Evolutionary conservation across 2,888 invertebrate species (phyloP).

Genomic region (Julus scandinavius): DNA sequence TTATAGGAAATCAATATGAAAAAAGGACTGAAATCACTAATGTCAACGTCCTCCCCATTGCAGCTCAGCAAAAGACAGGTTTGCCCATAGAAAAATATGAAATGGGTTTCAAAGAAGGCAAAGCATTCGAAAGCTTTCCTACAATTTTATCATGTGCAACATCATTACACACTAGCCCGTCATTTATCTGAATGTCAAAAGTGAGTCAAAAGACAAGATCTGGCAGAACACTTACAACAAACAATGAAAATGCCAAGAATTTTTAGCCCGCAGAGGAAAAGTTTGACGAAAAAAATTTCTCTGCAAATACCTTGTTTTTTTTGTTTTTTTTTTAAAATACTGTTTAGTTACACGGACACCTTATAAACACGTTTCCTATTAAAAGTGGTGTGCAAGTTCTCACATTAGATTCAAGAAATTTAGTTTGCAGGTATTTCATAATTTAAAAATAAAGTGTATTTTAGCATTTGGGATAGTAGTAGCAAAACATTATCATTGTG

Average conservation of each 20-base stretch:
- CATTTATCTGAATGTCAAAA: constrained; percentile 30
- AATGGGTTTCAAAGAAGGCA: neutral
- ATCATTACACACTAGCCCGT: neutral
- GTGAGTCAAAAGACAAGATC: constrained; percentile 12
- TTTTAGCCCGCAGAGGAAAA: neutral
- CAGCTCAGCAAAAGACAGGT: constrained; percentile 20
- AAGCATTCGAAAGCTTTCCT: neutral
- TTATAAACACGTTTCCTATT: neutral
- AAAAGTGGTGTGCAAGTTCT: neutral
- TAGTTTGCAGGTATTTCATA: no score
- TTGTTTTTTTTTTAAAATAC: neutral
- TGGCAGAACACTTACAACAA: neutral
- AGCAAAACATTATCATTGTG: no score
- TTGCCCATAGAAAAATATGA: neutral
- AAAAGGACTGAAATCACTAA: neutral
- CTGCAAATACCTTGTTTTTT: neutral
- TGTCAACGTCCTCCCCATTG: constrained; percentile 1
- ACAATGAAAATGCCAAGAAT: constrained; percentile 39
- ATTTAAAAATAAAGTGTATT: no score
- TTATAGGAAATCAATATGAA: constrained; percentile 40
- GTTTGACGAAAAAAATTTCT: neutral
- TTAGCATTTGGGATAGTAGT: no score
- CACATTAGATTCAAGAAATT: neutral
- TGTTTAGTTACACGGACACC: neutral
- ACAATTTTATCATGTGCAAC: constrained; percentile 17